Conservation (phyloP, 2,797 vertebrate species). For the Champsocephalus esox region DNA sequence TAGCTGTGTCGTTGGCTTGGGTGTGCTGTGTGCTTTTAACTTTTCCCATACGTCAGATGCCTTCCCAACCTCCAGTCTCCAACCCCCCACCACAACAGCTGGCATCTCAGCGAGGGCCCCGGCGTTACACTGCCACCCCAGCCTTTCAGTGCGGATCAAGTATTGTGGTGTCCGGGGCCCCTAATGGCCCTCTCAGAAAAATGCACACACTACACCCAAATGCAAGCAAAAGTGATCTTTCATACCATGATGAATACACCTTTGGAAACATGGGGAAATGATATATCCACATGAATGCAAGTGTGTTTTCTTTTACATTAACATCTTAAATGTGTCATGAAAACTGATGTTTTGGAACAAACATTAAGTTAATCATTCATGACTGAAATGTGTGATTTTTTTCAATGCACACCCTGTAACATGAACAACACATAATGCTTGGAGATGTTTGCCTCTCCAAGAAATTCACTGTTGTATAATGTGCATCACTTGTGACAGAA, state of each 20-base stretch:
- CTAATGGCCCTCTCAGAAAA: conserved; percentile 60
- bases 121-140: conserved; percentile 64
- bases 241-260: conserved; percentile 34
- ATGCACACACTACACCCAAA: conserved; percentile 45
- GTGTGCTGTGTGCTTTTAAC: conserved; percentile 55
- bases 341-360: neutral
- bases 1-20: conserved; percentile 26
- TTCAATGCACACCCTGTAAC: neutral
- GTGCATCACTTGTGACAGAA: conserved; percentile 4
- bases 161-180: conserved; percentile 70
- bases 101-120: conserved; percentile 69
- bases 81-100: conserved; percentile 79
- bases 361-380: neutral
- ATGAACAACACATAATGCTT: neutral
- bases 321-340: neutral
- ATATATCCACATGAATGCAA: neutral
- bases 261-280: conserved; percentile 3
- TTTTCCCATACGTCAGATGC: conserved; percentile 71
- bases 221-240: conserved; percentile 29
- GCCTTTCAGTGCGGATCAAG: conserved; percentile 63
- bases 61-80: conserved; percentile 52
- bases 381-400: neutral
- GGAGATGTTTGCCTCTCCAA: neutral
- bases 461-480: neutral
- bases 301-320: too few species aligned